Base-by-base conservation (phyloP, 37 sponge, comb jelly and placozoan genomes). In the Haliclona indistincta region DNA sequence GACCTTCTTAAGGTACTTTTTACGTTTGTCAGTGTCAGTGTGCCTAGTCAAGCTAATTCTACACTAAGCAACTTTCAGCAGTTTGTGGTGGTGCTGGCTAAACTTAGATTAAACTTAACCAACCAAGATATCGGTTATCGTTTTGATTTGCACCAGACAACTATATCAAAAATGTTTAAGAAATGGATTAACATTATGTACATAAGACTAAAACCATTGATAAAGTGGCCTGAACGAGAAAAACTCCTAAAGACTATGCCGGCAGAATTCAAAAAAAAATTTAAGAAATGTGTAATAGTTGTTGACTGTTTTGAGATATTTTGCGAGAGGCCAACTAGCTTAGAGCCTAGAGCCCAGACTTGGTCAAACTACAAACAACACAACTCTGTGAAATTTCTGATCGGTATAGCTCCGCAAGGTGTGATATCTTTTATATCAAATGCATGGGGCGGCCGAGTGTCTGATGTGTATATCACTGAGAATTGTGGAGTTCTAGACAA, bases 231-330 rank as follows among this genome's bases (percentile, higher is more conserved):
- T 1, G 63, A 76, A 26, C 39, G 61, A 39, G 63, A 75, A 1
- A 62, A 74, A 68, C 40, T 83, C 40, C 34, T 43, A 58, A 58
- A 17, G 32, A 74, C 75, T 54, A 58, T 56, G 75, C 63, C 75
- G 23, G 8, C 37, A 26, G 39, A 25, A 26, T 68, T 68, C 39
- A n/a, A 36, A 40, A 37, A 42, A 22, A 22, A 44, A n/a, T 68
- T 43, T 44, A 20, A 42, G 25, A 25, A 41, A 44, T 68, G 70
- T 68, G 70, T 68, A 38, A 23, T 22, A 5, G 39, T 68, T 43
- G 39, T 68, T 36, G 70, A 68, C 29, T 79, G 80, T 45, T 71
- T 71, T 54, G 81, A 80, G 55, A 71, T 80, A 19, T 80, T 80
- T 54, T 37, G 35, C 25, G 70, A 79, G 44, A 68, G 70, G 22